Base-by-base conservation (phyloP, 2,888 invertebrate genomes). In the Ligdia adustata region DNA sequence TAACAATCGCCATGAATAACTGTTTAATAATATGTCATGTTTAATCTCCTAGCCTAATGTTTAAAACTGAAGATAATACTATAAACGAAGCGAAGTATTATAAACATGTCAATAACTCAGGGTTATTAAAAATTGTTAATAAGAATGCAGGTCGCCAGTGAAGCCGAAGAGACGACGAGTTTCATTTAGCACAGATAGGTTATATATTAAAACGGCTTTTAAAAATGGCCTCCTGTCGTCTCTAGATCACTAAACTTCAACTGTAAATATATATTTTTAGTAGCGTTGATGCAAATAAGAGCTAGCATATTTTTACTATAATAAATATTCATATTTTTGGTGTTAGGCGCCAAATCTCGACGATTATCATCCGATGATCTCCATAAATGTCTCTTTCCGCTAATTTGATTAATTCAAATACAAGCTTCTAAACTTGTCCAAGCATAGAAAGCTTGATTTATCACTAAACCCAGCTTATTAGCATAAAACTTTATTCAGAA, bases 361-460 rank as follows among this genome's bases (percentile, higher is more conserved):
- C 35, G 41, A 51, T 55, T 45, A 51, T 43, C 37, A 9, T 7
- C 13, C 27, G 27, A 42, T 45, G 20, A 37, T 44, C 34, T 22
- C 16, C 13, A 28, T 38, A 39, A 49, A 41, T 20, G 43, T 51
- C 33, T 53, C 42, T 45, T 48, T 52, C 11, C 22, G 15, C 33
- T 52, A 53, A 55, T 57, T 49, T 57, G 49, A 57, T 60, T 53
- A 57, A 59, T 57, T 52, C 48, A 52, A 42, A 39, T 41, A 53
- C 46, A 55, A 48, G 29, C 38, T 28, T 24, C 28, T 38, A 51
- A 55, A 59, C 52, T 50, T 52, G 52, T 49, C 53, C 37, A 31
- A 38, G 26, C 55, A 12, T 53, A 54, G 56, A 59, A 48, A 56
- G 52, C 39, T 24, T 44, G 54, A 59, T 59, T 59, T 50, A 59